These are phyloP conservation scores for Oncorhynchus nerka DNA, from an alignment of 2,113 vertebrate species.

Conservation along the genomic window DNA sequence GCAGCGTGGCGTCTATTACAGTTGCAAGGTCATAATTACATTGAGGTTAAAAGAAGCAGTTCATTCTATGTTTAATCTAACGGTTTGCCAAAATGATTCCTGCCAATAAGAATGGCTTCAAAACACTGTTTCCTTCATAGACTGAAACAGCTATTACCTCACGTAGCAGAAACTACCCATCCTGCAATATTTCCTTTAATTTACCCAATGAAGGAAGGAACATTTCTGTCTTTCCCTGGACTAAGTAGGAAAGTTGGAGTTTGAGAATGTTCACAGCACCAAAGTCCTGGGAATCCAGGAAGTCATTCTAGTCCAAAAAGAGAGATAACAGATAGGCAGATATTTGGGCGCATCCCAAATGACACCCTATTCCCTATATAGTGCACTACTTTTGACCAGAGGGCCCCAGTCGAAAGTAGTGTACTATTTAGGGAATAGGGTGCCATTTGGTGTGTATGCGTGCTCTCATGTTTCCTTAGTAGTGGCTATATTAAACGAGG, in stretches of 20 bases:
- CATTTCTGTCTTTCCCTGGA: slow-evolving; percentile 10
- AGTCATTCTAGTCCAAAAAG: slow-evolving; percentile 1
- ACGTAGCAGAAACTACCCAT: neutral
- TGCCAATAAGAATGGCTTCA: neutral
- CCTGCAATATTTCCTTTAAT: slow-evolving; percentile 11
- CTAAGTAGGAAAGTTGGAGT: neutral
- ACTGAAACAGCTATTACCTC: neutral
- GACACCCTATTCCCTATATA: neutral
- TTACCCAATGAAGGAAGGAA: neutral
- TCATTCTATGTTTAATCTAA: too few relatives aligned
- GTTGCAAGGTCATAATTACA: too few relatives aligned
- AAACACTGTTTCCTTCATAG: neutral
- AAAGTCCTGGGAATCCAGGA: slow-evolving; percentile 15
- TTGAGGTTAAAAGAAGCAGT: too few relatives aligned
- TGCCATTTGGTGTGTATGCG: too few relatives aligned
- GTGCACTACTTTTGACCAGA: too few relatives aligned
- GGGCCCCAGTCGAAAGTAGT: too few relatives aligned
- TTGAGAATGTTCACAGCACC: slow-evolving; percentile 3
- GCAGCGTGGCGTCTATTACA: too few relatives aligned
- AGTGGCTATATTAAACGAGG: neutral
- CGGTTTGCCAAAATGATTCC: neutral
- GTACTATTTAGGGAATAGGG: too few relatives aligned
- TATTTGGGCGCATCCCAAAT: neutral
- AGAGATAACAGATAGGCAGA: neutral
- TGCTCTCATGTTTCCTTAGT: too few relatives aligned